phyloP scores from a whole-genome alignment of 2,888 invertebrate genomes.

The Anoplius nigerrimus region DNA sequence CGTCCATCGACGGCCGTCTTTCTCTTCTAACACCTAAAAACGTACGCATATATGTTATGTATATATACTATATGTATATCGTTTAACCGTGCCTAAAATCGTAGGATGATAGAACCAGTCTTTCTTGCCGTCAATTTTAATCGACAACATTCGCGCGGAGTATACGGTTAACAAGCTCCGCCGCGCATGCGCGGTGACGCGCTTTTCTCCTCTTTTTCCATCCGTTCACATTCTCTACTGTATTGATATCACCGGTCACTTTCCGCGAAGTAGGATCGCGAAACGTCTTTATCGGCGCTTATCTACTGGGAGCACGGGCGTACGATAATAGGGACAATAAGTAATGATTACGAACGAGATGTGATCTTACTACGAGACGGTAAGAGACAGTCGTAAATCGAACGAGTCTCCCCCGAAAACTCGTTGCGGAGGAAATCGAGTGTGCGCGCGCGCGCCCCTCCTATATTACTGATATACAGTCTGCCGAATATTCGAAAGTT shows the following conservation, averaged over 20 bases:
- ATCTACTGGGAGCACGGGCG: too few species aligned
- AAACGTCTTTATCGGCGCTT: too few species aligned
- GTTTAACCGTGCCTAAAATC: constrained; percentile 15
- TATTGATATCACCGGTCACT: neutral
- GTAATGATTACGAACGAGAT: too few species aligned
- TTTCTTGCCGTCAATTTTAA: constrained; percentile 29
- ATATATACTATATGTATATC: constrained; percentile 9
- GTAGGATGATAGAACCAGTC: constrained; percentile 40
- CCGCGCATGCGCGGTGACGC: neutral
- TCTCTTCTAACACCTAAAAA: constrained; percentile 24
- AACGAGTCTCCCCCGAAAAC: too few species aligned
- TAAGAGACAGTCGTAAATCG: too few species aligned
- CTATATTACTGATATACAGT: too few species aligned
- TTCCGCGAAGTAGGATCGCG: too few species aligned
- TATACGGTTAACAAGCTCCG: neutral
- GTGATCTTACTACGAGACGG: too few species aligned
- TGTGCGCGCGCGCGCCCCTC: too few species aligned
- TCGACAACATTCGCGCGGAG: constrained; percentile 11
- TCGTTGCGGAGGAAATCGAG: too few species aligned
- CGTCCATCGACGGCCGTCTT: constrained; percentile 10
- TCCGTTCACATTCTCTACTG: neutral
- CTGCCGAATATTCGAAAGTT: too few species aligned
- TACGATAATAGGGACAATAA: too few species aligned
- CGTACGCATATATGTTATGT: constrained; percentile 24
- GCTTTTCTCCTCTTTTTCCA: neutral